Evolutionary conservation across 2,797 vertebrate genomes (phyloP), one percentile per base, ranked within the genome.

Genomic region (Bradypus variegatus): DNA sequence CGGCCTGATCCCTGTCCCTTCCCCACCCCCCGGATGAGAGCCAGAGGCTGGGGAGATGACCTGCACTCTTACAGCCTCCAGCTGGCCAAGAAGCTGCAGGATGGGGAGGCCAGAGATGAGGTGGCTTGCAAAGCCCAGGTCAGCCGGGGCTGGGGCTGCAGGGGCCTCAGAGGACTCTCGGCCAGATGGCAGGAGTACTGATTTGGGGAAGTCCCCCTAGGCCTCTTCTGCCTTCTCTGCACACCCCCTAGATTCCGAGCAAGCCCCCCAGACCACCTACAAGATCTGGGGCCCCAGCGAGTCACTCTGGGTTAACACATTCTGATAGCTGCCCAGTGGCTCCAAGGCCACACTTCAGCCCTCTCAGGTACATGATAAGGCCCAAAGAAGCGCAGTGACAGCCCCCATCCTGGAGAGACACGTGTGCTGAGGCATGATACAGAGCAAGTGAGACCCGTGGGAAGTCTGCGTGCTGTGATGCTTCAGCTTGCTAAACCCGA

Each of bases 41-140:
- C 65, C 2, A 16, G 5, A 33, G 78, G 36, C 90, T 90, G 48
- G 78, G 76, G 81, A 83, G 70, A 79, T 31, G 60, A 45, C 67
- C 84, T 76, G 67, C 12, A 29, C 60, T 19, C 64, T 72, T n/a
- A 48, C 14, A 81, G 90, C 88, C 50, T 70, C 69, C 77, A 89
- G 84, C 50, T 85, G 77, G 77, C 91, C 19, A 19, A 90, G 77
- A 53, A 93, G 67, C 91, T 86, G 77, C 65, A 60, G 58, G n/a
- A 77, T 29, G 45, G 55, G 53, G 58, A 41, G 55, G 80, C 45
- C 69, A 70, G 60, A 75, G 79, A 69, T 53, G 67, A 93, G 60
- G 76, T 8, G 9, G 29, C 55, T 53, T 29, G 0, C 1, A 21
- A 31, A 64, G 70, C 69, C 62, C 0, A 2, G 88, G 79, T 50